phyloP scores from a whole-genome alignment of 1,140 invertebrate species.

The Marisa cornuarietis region DNA sequence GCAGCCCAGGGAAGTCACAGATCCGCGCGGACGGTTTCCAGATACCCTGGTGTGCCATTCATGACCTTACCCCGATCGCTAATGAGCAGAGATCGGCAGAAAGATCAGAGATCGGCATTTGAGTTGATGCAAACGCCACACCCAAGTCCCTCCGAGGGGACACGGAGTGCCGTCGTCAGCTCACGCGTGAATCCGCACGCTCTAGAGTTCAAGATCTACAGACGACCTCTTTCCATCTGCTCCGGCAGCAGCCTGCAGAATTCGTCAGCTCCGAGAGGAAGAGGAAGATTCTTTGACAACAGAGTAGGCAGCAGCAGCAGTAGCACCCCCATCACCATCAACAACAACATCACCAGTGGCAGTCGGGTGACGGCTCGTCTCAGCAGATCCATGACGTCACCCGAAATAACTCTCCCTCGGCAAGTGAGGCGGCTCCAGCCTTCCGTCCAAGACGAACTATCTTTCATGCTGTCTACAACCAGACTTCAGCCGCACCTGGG shows the following conservation, averaged over 20 bases:
- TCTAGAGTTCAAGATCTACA: conserved; percentile 23
- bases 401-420: conserved; percentile 6
- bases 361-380: neutral
- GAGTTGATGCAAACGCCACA: neutral
- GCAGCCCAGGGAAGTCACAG: neutral
- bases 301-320: neutral
- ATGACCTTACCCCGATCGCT: conserved; percentile 2
- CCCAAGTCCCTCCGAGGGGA: neutral
- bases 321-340: neutral
- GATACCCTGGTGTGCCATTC: neutral
- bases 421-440: conserved; percentile 10
- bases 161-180: neutral
- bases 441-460: conserved; percentile 4
- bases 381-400: conserved; percentile 18
- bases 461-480: neutral
- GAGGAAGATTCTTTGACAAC: conserved; percentile 3
- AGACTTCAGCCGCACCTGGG: neutral
- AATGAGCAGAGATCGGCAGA: neutral
- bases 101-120: neutral
- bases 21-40: neutral
- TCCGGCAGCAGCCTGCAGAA: neutral
- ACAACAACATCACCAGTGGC: neutral
- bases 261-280: neutral
- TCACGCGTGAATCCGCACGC: neutral
- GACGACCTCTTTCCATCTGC: neutral